Evolutionary conservation across 2,797 vertebrate genomes (phyloP).

Genomic region (Gambusia yucatana): DNA sequence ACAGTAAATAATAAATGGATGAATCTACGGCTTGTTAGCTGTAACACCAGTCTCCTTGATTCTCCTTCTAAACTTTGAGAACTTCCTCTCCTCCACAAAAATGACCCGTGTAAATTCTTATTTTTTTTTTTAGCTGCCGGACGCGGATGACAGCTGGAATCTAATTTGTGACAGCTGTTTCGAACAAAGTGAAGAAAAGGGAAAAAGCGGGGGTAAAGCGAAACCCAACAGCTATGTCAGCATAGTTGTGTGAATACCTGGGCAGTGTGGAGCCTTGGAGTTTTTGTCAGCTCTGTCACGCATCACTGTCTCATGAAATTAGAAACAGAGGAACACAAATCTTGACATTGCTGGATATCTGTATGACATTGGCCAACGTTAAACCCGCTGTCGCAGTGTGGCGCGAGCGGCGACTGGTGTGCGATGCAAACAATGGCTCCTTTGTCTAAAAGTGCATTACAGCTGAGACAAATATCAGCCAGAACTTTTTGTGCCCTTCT

Average conservation of each 20-base stretch:
- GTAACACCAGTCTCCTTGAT: slow-evolving; percentile 4
- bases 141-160: slow-evolving; percentile 57
- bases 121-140: slow-evolving; percentile 9
- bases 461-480: slow-evolving; percentile 35
- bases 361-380: slow-evolving; percentile 71
- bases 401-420: slow-evolving; percentile 54
- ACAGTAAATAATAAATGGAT: slow-evolving; percentile 8
- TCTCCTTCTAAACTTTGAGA: slow-evolving; percentile 39
- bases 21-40: slow-evolving; percentile 13
- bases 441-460: slow-evolving; percentile 4
- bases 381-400: slow-evolving; percentile 62
- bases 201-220: slow-evolving; percentile 2
- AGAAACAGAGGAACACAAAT: slow-evolving; percentile 80
- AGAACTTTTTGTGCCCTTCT: slow-evolving; percentile 27
- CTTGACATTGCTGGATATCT: slow-evolving; percentile 80
- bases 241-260: slow-evolving; percentile 65
- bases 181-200: slow-evolving; percentile 41
- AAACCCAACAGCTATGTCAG: slow-evolving; percentile 62
- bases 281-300: slow-evolving; percentile 77
- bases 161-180: slow-evolving; percentile 55
- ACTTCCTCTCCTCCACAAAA: slow-evolving; percentile 22
- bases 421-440: slow-evolving; percentile 63
- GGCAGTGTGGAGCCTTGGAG: slow-evolving; percentile 61
- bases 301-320: slow-evolving; percentile 82
- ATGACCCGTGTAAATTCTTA: slow-evolving; percentile 32